Conservation (phyloP, 2,113 vertebrate genomes). For the Tauraco erythrolophus region DNA sequence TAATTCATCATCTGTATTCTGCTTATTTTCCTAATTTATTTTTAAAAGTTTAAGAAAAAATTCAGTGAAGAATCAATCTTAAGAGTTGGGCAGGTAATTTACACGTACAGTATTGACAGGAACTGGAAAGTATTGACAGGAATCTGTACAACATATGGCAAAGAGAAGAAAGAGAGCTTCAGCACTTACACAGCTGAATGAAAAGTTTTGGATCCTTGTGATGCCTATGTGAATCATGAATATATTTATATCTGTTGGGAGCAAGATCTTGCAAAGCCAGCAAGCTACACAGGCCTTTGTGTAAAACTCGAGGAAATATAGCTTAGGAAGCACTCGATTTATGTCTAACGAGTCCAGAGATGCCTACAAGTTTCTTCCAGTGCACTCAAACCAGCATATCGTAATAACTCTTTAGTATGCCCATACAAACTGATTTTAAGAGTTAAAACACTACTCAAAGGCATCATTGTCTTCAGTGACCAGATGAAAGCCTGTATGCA, state of each 20-base stretch:
- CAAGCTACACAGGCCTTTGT: neutral
- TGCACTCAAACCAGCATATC: neutral
- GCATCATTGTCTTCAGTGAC: neutral
- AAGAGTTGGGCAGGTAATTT: neutral
- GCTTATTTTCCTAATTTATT: neutral
- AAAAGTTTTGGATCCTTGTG: neutral
- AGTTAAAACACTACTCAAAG: neutral
- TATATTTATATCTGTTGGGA: neutral
- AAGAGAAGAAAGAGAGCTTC: neutral
- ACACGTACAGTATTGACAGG: neutral
- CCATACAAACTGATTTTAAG: neutral
- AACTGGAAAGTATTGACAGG: neutral
- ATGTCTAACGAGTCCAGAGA: neutral
- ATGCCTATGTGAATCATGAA: neutral
- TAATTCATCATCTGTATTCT: neutral
- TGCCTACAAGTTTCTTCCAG: neutral
- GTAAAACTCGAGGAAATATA: neutral
- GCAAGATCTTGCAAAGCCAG: neutral
- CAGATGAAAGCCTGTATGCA: neutral
- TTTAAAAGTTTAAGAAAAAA: neutral
- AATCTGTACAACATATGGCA: neutral
- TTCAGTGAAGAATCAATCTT: neutral
- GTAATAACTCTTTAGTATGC: neutral
- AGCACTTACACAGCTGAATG: neutral
- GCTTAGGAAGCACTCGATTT: neutral